Evolutionary conservation across 1,140 invertebrate species (phyloP).

Genomic region (Atta cephalotes): DNA sequence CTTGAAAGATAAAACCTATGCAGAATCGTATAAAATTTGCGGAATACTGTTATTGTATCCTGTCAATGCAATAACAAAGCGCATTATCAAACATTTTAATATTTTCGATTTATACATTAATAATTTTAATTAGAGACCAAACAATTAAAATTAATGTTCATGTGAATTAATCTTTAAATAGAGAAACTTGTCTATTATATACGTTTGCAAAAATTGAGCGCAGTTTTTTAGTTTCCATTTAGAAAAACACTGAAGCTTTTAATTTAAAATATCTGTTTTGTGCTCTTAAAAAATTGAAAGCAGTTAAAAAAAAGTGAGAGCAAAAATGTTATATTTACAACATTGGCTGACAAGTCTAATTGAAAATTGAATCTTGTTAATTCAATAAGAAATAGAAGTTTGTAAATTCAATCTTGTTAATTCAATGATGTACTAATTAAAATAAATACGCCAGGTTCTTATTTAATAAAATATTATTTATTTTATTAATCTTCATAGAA

Average conservation of each 20-base stretch:
- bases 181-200: background rate
- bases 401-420: no score
- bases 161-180: constrained; percentile 21
- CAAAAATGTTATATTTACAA: no score
- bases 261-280: background rate
- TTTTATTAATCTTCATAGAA: no score
- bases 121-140: background rate
- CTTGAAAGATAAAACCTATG: constrained; percentile 14
- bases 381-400: no score
- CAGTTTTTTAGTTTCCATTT: background rate
- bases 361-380: no score
- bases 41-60: background rate
- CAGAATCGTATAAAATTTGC: constrained; percentile 1
- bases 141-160: background rate
- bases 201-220: background rate
- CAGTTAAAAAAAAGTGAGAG: no score
- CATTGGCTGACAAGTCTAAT: no score
- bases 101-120: background rate
- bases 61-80: background rate
- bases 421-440: no score
- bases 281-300: no score
- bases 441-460: no score
- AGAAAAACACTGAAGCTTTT: background rate
- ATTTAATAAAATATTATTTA: no score
- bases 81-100: background rate